These are phyloP conservation scores for Ormyrus labotus DNA, from an alignment of 2,888 invertebrate species.

Conservation along the genomic window DNA sequence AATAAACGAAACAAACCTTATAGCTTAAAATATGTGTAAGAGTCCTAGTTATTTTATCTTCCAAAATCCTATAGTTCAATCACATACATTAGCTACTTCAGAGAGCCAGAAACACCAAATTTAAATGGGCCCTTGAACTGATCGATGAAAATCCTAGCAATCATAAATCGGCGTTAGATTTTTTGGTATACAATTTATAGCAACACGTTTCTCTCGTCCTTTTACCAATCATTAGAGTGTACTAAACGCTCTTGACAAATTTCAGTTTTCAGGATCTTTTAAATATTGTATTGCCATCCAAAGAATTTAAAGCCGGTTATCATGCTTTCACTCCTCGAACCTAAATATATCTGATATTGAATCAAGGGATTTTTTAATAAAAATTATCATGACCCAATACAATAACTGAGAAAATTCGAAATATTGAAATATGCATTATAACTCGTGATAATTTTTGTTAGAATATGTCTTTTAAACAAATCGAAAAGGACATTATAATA, in stretches of 20 bases:
- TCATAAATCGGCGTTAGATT: conserved; percentile 19
- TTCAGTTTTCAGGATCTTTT: background rate
- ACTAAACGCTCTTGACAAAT: background rate
- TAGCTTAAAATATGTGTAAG: conserved; percentile 46
- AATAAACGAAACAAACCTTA: conserved; percentile 47
- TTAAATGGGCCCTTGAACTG: conserved; percentile 27
- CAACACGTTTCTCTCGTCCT: background rate
- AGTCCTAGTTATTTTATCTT: conserved; percentile 51
- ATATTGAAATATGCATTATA: too few species aligned
- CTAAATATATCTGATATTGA: conserved; percentile 51
- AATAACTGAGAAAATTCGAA: too few species aligned
- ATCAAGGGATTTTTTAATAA: too few species aligned
- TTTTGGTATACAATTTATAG: conserved; percentile 2
- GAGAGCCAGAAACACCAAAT: conserved; percentile 36
- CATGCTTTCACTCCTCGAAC: conserved; percentile 42
- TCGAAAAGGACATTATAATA: background rate
- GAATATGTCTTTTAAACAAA: too few species aligned
- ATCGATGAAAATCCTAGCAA: conserved; percentile 26
- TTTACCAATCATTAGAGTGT: background rate
- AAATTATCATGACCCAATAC: too few species aligned
- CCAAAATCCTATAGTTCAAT: conserved; percentile 39
- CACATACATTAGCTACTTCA: conserved; percentile 42
- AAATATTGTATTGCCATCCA: background rate
- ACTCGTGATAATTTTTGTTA: too few species aligned
- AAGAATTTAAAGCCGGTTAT: conserved; percentile 37